Base-by-base conservation (phyloP, 2,797 vertebrate species). In the Euthynnus affinis region DNA sequence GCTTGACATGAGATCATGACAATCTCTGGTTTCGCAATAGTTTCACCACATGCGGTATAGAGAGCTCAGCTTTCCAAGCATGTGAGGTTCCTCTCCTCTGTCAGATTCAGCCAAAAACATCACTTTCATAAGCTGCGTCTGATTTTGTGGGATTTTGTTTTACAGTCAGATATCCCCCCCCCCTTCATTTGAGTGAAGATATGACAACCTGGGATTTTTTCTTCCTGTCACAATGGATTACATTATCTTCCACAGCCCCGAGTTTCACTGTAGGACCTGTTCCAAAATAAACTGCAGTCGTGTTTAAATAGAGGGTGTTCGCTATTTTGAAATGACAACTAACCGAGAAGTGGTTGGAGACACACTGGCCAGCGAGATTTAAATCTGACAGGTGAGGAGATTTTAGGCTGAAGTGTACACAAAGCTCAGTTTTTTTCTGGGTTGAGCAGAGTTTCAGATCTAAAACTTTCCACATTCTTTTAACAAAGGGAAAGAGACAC, bases 1-100 rank as follows among this genome's bases (percentile, higher is more conserved):
- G 34, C 9, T 62, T 46, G 68, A 75, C 78, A 71, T 52, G 62
- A 60, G 60, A 53, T 78, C 18, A 42, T 46, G 81, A 64, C 77
- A 51, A 29, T 18, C 42, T 57, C 53, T 18, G 20, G 23, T 88
- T 86, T 71, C 3, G 5, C 62, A 82, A 52, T 5, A 71, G 75
- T 84, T 89, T 82, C 60, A 1, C 10, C 58, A 48, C 60, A 57
- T 57, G 65, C 32, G 49, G 52, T 1, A 7, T 10, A 9, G 2
- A n/a, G 42, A 62, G 49, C 29, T 64, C 23, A 27, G 51, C 53
- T 20, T 32, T 37, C 14, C 2, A 8, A 42, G 48, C 46, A 76
- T 22, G 8, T 20, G 12, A 51, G 25, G 9, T 12, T 20, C 12
- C 48, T 58, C 48, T 20, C 9, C 29, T 27, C 42, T 6, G 22